A percentile compares a stretch with the other conserved stretches of the same genome.
Evolutionary conservation across 2,888 invertebrate species (phyloP).

Genomic region (Leptopilina syphax): DNA sequence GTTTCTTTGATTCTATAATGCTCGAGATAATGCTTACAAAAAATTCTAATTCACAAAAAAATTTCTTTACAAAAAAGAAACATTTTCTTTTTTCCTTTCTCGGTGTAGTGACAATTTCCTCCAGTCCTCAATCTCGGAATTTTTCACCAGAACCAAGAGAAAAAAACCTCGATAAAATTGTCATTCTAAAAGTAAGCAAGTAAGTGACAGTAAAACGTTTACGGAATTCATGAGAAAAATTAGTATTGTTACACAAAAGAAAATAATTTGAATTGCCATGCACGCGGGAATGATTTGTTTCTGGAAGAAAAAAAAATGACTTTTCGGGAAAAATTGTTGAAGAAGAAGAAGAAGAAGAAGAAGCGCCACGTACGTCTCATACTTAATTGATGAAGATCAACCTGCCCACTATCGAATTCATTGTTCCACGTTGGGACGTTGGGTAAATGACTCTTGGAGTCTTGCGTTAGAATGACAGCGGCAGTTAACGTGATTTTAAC

Average conservation of each 20-base stretch:
- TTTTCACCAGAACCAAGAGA: neutral
- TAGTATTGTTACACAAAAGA: constrained; percentile 19
- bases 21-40: no score
- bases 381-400: constrained; percentile 32
- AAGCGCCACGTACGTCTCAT: constrained; percentile 28
- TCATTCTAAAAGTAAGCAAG: neutral
- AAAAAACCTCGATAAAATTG: neutral
- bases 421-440: neutral
- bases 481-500: constrained; percentile 49
- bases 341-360: neutral
- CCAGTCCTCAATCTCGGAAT: no score
- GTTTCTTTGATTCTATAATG: no score
- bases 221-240: constrained; percentile 23
- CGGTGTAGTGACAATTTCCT: no score
- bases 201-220: neutral
- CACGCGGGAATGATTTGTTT: constrained; percentile 30
- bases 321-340: constrained; percentile 26
- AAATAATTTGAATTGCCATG: constrained; percentile 26
- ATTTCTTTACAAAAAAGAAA: no score
- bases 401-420: constrained; percentile 6
- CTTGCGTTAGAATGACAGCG: constrained; percentile 31
- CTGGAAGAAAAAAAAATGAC: neutral
- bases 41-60: no score
- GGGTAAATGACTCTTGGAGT: constrained; percentile 32
- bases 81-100: no score